A percentile compares a stretch with the other conserved stretches of the same genome.
phyloP scores from a whole-genome alignment of 2,797 vertebrate species.

The Crenuchus spilurus region DNA sequence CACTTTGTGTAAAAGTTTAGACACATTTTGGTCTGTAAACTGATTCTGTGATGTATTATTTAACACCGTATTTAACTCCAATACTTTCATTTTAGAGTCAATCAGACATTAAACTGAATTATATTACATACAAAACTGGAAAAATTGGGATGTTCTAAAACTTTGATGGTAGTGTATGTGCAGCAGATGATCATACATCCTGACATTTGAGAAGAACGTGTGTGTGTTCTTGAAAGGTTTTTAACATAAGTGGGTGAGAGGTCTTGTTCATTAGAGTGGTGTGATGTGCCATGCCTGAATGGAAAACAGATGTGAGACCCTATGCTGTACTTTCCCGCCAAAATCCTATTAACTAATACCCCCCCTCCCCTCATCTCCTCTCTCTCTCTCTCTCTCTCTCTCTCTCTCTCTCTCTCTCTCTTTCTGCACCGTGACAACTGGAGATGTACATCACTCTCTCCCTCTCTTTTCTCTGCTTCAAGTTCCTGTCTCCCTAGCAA shows the following conservation, averaged over 20 bases:
- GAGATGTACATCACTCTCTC: slow-evolving; percentile 10
- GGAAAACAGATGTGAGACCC: slow-evolving; percentile 37
- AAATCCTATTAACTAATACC: slow-evolving; percentile 15
- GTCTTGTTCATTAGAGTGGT: slow-evolving; percentile 37
- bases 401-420: slow-evolving; percentile 27
- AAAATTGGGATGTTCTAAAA: too few relatives aligned
- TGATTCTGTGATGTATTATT: too few relatives aligned
- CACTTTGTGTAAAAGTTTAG: too few relatives aligned
- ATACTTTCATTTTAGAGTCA: too few relatives aligned
- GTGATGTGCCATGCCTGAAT: slow-evolving; percentile 32
- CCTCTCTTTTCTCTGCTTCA: slow-evolving; percentile 38
- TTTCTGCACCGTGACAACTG: slow-evolving; percentile 35
- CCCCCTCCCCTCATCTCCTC: slow-evolving; percentile 1
- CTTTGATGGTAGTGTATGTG: too few relatives aligned
- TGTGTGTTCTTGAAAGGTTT: slow-evolving; percentile 8
- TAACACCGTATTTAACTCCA: too few relatives aligned
- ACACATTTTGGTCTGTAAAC: too few relatives aligned
- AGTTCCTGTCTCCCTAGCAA: slow-evolving; percentile 54
- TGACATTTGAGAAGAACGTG: too few relatives aligned
- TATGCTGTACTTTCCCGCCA: slow-evolving; percentile 4
- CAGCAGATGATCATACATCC: too few relatives aligned
- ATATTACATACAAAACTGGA: too few relatives aligned
- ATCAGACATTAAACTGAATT: too few relatives aligned
- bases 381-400: slow-evolving; percentile 13
- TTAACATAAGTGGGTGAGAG: slow-evolving; percentile 18